Conservation (phyloP, 1,140 invertebrate genomes). For the Scaptomyza hsui region DNA sequence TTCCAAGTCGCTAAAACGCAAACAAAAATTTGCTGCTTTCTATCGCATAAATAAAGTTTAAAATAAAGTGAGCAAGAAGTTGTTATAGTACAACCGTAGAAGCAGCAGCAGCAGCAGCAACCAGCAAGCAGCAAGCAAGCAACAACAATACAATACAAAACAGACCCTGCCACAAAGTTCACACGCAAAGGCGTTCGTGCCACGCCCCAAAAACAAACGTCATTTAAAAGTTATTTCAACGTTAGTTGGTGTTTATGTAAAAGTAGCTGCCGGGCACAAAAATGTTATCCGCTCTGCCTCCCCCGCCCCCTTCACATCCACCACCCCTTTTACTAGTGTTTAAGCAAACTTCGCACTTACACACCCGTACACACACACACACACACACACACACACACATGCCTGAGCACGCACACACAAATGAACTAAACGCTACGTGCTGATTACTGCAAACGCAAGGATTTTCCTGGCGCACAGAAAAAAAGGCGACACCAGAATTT, state of each 20-base stretch:
- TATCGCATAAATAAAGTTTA: slow-evolving; percentile 80
- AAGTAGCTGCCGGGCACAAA: slow-evolving; percentile 60
- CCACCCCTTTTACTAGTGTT: slow-evolving; percentile 42
- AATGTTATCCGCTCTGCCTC: slow-evolving; percentile 19
- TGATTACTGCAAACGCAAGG: slow-evolving; percentile 81
- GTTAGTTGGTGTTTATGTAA: slow-evolving; percentile 81
- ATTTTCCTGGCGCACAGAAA: slow-evolving; percentile 47
- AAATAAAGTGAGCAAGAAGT: slow-evolving; percentile 75
- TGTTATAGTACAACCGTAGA: background rate
- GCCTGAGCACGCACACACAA: slow-evolving; percentile 67
- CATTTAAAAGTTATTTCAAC: slow-evolving; percentile 81
- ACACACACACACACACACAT: slow-evolving; percentile 17
- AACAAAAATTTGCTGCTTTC: slow-evolving; percentile 78
- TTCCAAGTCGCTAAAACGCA: slow-evolving; percentile 66
- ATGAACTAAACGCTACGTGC: slow-evolving; percentile 78
- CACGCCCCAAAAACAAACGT: slow-evolving; percentile 69
- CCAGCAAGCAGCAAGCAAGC: no score
- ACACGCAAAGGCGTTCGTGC: slow-evolving; percentile 67
- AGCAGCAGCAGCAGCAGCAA: slow-evolving; percentile 6
- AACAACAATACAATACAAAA: slow-evolving; percentile 19
- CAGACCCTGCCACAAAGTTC: slow-evolving; percentile 54
- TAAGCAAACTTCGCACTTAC: slow-evolving; percentile 64
- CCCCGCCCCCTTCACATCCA: background rate
- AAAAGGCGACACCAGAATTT: slow-evolving; percentile 68
- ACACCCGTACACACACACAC: slow-evolving; percentile 15